Conservation (phyloP, 2,797 vertebrate genomes). For the Triplophysa bombifrons region DNA sequence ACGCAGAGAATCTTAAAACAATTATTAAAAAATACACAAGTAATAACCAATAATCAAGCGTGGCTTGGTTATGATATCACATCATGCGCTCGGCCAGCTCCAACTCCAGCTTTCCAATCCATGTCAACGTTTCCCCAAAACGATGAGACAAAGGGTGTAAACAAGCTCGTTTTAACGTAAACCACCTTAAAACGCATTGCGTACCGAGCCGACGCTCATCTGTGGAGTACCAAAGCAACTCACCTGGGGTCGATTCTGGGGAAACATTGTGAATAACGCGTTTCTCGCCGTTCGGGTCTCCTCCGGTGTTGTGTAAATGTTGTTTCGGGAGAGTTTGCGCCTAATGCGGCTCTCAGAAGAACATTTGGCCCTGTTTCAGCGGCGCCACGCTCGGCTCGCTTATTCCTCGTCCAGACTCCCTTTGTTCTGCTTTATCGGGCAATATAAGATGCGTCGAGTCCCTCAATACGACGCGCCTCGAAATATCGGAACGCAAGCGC, state of each 20-base stretch:
- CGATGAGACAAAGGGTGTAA: slow-evolving; percentile 10
- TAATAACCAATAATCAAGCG: not conserved
- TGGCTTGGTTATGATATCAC: not conserved
- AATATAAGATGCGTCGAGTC: slow-evolving; percentile 64
- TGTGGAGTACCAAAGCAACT: slow-evolving; percentile 66
- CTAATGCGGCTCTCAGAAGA: slow-evolving; percentile 70
- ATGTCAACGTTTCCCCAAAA: not conserved
- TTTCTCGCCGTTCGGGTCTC: slow-evolving; percentile 58
- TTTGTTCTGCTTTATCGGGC: slow-evolving; percentile 80
- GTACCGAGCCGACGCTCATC: slow-evolving; percentile 17
- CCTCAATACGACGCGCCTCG: slow-evolving; percentile 63
- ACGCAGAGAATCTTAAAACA: not conserved
- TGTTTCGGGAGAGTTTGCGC: slow-evolving; percentile 62
- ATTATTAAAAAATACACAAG: not conserved
- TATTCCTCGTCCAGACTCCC: slow-evolving; percentile 67
- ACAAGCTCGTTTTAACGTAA: slow-evolving; percentile 5
- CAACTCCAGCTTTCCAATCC: not conserved
- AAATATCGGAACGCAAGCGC: slow-evolving; percentile 45
- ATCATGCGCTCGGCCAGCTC: not conserved
- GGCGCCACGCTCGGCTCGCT: slow-evolving; percentile 63
- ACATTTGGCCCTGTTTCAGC: slow-evolving; percentile 74
- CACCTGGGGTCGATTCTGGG: slow-evolving; percentile 88
- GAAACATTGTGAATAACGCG: slow-evolving; percentile 82
- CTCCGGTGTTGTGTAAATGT: slow-evolving; percentile 60
- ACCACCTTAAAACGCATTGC: slow-evolving; percentile 10